Evolutionary conservation across 2,888 invertebrate species (phyloP).

Genomic region (Drepanosiphum platanoidis): DNA sequence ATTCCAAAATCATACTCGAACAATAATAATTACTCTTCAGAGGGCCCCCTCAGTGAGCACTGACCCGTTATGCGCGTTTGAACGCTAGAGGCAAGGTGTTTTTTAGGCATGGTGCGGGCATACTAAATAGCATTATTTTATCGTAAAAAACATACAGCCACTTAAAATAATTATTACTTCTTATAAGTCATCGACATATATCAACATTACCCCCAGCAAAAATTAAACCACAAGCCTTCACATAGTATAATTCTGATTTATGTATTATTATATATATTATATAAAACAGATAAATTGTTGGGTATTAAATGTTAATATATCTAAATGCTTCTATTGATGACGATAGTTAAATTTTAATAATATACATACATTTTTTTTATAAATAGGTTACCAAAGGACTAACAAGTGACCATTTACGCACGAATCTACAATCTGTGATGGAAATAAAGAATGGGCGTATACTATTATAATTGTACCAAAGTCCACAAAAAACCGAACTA

Average conservation of each 20-base stretch:
- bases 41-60: neutral
- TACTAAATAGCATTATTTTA: conserved; percentile 4
- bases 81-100: conserved; percentile 25
- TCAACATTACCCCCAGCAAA: conserved; percentile 16
- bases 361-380: neutral
- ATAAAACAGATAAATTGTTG: neutral
- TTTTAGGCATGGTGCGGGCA: neutral
- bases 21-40: neutral
- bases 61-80: neutral
- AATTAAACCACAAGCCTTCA: neutral
- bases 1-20: neutral
- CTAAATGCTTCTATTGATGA: conserved; percentile 6
- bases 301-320: neutral
- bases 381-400: neutral
- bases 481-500: neutral
- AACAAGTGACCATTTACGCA: neutral
- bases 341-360: neutral
- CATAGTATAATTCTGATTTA: neutral
- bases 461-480: neutral
- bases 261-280: neutral
- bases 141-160: conserved; percentile 6
- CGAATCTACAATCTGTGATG: neutral
- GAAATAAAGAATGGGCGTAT: neutral
- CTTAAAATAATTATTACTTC: conserved; percentile 54
- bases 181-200: neutral